phyloP scores from a whole-genome alignment of 2,888 invertebrate species.

The Drosophila anomalata region DNA sequence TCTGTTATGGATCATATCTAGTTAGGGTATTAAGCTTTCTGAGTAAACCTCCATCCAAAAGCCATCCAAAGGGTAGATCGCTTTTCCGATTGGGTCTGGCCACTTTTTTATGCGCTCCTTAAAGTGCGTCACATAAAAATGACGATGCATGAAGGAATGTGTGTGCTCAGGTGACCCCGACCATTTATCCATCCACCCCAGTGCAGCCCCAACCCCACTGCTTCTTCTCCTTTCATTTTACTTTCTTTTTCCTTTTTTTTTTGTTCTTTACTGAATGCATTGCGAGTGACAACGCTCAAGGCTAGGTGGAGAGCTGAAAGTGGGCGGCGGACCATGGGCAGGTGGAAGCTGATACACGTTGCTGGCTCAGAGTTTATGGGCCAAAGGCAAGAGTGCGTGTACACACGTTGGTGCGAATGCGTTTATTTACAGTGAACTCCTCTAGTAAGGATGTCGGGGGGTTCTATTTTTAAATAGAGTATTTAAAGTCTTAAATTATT shows the following conservation, averaged over 20 bases:
- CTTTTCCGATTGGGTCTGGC: constrained; percentile 49
- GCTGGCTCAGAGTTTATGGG: constrained; percentile 57
- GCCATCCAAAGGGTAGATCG: constrained; percentile 39
- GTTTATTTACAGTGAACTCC: constrained; percentile 11
- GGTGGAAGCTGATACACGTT: constrained; percentile 29
- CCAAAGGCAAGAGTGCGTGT: constrained; percentile 54
- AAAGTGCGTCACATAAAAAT: constrained; percentile 72
- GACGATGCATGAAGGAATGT: constrained; percentile 38
- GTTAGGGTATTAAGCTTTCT: constrained; percentile 5
- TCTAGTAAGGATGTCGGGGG: not conserved
- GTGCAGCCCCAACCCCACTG: constrained; percentile 2
- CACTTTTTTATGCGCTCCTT: constrained; percentile 68
- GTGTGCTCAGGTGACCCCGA: constrained; percentile 44
- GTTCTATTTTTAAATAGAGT: not conserved
- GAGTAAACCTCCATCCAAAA: not conserved
- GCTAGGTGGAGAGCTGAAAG: constrained; percentile 10
- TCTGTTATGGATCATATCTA: no score
- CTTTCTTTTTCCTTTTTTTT: not conserved
- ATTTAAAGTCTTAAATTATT: not conserved
- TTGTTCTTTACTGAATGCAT: constrained; percentile 26
- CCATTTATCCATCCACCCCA: constrained; percentile 19
- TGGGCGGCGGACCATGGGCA: not conserved
- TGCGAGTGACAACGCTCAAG: constrained; percentile 41
- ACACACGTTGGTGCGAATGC: constrained; percentile 1
- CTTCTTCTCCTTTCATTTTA: not conserved